Evolutionary conservation across 2,888 invertebrate species (phyloP).

Genomic region (Kryphioiulus occultus): DNA sequence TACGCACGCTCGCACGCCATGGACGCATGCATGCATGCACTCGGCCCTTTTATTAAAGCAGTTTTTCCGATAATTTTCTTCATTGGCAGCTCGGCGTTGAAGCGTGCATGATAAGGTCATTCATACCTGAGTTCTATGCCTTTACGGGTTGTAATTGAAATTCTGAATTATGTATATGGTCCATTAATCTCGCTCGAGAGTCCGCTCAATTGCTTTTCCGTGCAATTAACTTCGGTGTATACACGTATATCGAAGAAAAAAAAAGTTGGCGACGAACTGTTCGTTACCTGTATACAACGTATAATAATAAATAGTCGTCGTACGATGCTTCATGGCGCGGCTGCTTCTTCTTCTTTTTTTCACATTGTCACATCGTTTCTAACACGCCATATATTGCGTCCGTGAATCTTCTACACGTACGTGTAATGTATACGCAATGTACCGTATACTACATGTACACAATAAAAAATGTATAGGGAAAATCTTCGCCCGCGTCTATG

Average conservation of each 20-base stretch:
- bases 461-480: too few species aligned
- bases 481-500: not conserved
- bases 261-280: too few species aligned
- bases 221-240: slow-evolving; percentile 18
- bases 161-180: slow-evolving; percentile 20
- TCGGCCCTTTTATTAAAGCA: not conserved
- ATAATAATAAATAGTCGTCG: too few species aligned
- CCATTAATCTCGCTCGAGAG: slow-evolving; percentile 29
- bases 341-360: not conserved
- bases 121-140: slow-evolving; percentile 19
- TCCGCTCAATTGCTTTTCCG: slow-evolving; percentile 2
- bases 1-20: not conserved
- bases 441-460: too few species aligned
- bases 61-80: slow-evolving; percentile 21
- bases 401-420: too few species aligned
- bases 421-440: too few species aligned
- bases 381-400: not conserved
- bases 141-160: slow-evolving; percentile 30
- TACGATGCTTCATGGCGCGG: too few species aligned
- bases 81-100: not conserved
- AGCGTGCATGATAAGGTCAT: slow-evolving; percentile 22
- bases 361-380: slow-evolving; percentile 8
- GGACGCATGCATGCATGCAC: not conserved
- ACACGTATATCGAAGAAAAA: not conserved
- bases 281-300: too few species aligned